phyloP scores from a whole-genome alignment of 2,888 invertebrate species.

The Plemyria rubiginata region DNA sequence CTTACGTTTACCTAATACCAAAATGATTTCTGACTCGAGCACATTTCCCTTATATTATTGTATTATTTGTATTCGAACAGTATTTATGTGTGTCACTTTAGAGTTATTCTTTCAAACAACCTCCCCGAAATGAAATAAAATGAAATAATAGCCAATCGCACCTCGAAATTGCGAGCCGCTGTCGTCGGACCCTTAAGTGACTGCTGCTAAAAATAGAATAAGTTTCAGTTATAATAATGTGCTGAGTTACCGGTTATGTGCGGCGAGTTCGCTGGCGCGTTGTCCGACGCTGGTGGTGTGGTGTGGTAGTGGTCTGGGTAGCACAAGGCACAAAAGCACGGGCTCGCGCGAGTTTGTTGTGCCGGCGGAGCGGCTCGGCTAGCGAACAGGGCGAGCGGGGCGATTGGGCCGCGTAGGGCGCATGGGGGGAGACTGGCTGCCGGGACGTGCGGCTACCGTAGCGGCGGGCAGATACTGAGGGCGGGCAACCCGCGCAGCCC shows the following conservation, averaged over 20 bases:
- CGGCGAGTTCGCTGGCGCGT: conserved; percentile 33
- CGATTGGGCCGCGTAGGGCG: conserved; percentile 34
- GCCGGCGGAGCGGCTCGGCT: conserved; percentile 55
- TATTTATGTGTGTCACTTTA: too few relatives aligned
- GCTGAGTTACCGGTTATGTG: conserved; percentile 54
- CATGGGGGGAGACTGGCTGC: conserved; percentile 46
- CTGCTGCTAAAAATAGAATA: conserved; percentile 36
- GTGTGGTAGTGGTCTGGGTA: conserved; percentile 40
- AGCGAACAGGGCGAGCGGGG: conserved; percentile 41
- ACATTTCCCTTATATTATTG: too few relatives aligned
- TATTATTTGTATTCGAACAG: too few relatives aligned
- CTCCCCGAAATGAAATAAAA: too few relatives aligned
- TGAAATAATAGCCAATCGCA: too few relatives aligned
- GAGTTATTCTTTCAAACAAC: too few relatives aligned
- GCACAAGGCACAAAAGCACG: conserved; percentile 62
- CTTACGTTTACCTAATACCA: too few relatives aligned
- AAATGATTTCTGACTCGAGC: too few relatives aligned
- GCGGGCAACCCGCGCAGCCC: conserved; percentile 60
- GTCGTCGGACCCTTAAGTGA: too few relatives aligned
- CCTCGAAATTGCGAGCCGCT: too few relatives aligned
- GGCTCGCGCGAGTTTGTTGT: conserved; percentile 63
- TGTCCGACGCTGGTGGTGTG: conserved; percentile 37
- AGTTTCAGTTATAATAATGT: conserved; percentile 45
- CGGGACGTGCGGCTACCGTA: conserved; percentile 74
- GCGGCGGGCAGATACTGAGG: conserved; percentile 72